phyloP scores from a whole-genome alignment of 2,888 invertebrate genomes.

The Orchesellides sinensis region DNA sequence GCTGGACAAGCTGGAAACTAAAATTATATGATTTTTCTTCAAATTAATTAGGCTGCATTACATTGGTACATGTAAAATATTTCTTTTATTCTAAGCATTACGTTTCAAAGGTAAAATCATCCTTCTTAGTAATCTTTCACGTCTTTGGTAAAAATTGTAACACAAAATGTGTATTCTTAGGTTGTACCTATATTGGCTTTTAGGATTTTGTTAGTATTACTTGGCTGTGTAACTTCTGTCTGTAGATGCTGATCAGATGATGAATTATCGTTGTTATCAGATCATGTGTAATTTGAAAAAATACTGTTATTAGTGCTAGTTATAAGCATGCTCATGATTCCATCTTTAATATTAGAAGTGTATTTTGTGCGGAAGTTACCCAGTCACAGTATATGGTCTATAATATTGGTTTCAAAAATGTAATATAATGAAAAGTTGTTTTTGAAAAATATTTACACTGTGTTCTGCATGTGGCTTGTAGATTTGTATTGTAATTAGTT shows the following conservation, averaged over 20 bases:
- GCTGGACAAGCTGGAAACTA: conserved; percentile 63
- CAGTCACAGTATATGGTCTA: conserved; percentile 5
- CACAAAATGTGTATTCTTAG: not conserved
- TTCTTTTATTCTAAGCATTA: too few species aligned
- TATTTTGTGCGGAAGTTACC: not conserved
- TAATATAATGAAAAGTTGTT: conserved; percentile 27
- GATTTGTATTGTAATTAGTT: not conserved
- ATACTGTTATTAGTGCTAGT: not conserved
- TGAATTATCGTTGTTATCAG: not conserved
- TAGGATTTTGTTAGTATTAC: not conserved
- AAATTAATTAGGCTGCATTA: not conserved
- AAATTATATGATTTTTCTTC: conserved; percentile 9
- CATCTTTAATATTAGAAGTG: not conserved
- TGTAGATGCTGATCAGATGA: too few species aligned
- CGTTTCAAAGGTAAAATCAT: too few species aligned
- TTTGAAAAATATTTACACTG: not conserved
- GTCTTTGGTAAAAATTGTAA: conserved; percentile 17
- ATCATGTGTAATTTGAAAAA: not conserved
- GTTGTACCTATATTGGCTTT: not conserved
- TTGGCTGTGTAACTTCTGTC: conserved; percentile 9
- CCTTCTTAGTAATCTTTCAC: too few species aligned
- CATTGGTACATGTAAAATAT: not conserved
- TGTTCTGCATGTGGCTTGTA: conserved; percentile 19
- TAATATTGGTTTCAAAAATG: conserved; percentile 15
- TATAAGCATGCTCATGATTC: not conserved